Conservation (phyloP, 1,140 invertebrate genomes). For the Drosophila miranda region DNA sequence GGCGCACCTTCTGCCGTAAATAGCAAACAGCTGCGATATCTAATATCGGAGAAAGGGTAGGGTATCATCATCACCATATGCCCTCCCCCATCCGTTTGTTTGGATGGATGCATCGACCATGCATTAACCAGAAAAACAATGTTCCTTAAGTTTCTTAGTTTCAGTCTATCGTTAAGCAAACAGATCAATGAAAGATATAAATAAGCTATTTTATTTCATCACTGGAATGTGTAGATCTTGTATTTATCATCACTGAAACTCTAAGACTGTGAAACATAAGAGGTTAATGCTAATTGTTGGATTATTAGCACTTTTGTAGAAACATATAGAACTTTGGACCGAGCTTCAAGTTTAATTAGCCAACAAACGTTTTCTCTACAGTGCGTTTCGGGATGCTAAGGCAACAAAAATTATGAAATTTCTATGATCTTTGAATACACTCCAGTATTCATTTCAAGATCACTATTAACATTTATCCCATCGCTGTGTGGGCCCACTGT, state of each 20-base stretch:
- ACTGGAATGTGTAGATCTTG: too few species aligned
- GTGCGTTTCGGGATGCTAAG: neutral
- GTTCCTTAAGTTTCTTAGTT: neutral
- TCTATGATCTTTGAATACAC: neutral
- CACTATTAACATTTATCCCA: constrained; percentile 8
- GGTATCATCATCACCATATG: too few species aligned
- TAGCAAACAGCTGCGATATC: constrained; percentile 55
- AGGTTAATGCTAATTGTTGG: constrained; percentile 26
- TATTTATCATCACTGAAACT: constrained; percentile 1
- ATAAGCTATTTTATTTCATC: too few species aligned
- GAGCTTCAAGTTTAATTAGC: constrained; percentile 28
- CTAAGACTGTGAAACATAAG: constrained; percentile 8
- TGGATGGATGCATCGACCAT: neutral
- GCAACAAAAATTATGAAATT: neutral
- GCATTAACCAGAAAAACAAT: too few species aligned
- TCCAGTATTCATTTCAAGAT: constrained; percentile 20
- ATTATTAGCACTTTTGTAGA: constrained; percentile 14
- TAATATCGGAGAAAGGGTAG: constrained; percentile 10
- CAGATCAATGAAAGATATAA: neutral
- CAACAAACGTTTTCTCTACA: constrained; percentile 14
- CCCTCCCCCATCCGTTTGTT: too few species aligned
- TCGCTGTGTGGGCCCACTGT: constrained; percentile 6
- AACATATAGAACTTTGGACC: constrained; percentile 8
- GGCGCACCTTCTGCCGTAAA: constrained; percentile 66
- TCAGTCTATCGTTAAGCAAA: neutral